Evolutionary conservation across 35 echinoderm and acorn worm genomes (phyloP).

Genomic region (Apostichopus parvimensis): DNA sequence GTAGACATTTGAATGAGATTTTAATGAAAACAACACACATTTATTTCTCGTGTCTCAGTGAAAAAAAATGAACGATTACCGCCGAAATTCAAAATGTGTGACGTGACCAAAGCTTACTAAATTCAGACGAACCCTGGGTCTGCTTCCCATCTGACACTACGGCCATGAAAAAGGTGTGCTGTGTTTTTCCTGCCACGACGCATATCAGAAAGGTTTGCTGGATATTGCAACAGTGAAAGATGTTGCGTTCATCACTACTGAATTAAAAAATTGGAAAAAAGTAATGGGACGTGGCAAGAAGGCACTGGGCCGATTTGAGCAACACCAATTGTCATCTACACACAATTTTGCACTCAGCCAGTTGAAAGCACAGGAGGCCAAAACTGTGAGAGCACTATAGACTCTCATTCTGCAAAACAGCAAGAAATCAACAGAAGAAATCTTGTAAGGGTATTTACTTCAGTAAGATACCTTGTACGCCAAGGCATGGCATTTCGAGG

Average conservation of each 20-base stretch:
- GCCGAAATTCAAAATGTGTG: too few relatives aligned
- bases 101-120: too few relatives aligned
- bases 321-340: constrained; percentile 29
- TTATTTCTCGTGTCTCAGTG: too few relatives aligned
- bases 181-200: background rate
- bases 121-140: too few relatives aligned
- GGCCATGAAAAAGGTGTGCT: background rate
- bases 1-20: too few relatives aligned
- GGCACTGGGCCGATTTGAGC: background rate
- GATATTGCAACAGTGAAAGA: constrained; percentile 5
- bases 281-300: background rate
- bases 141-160: background rate
- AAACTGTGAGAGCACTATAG: constrained; percentile 23
- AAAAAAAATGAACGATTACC: too few relatives aligned
- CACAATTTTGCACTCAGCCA: background rate
- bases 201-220: background rate
- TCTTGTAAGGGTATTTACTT: constrained; percentile 32
- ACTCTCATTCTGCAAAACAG: background rate
- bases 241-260: constrained; percentile 38
- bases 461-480: constrained; percentile 34
- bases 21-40: too few relatives aligned
- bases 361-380: background rate
- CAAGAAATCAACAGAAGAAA: background rate
- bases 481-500: constrained; percentile 43
- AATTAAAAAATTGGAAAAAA: constrained; percentile 74